Evolutionary conservation across 2,888 invertebrate species (phyloP).

Genomic region (Cantharis rustica): DNA sequence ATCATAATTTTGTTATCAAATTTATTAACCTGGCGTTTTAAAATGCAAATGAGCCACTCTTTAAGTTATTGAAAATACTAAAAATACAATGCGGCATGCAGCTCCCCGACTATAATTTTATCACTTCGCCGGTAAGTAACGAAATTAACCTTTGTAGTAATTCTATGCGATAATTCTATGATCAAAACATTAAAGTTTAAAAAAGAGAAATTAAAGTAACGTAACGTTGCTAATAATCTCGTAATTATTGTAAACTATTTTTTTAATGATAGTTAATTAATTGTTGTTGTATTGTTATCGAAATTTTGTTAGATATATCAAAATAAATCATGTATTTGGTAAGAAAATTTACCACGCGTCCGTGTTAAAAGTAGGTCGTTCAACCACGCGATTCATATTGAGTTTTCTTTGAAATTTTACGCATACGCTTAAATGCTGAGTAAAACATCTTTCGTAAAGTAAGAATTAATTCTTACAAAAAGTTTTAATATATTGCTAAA

Average conservation of each 20-base stretch:
- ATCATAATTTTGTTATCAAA: conserved; percentile 7
- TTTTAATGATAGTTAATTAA: neutral
- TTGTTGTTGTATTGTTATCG: neutral
- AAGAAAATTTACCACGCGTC: neutral
- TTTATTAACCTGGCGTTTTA: neutral
- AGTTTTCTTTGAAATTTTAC: neutral
- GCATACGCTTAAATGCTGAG: neutral
- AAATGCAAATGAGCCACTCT: neutral
- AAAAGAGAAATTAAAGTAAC: too few species aligned
- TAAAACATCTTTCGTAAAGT: neutral
- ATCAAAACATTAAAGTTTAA: too few species aligned
- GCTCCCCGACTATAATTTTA: too few species aligned
- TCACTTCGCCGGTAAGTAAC: too few species aligned
- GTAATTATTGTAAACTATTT: neutral
- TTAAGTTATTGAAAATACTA: too few species aligned
- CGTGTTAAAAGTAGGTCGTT: neutral
- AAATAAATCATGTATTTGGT: neutral
- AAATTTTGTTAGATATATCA: neutral
- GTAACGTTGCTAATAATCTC: neutral
- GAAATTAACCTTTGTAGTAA: too few species aligned
- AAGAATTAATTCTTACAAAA: too few species aligned
- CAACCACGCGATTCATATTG: neutral
- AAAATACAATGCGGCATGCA: too few species aligned
- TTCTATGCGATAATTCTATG: too few species aligned
- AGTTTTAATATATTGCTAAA: too few species aligned